phyloP scores from a whole-genome alignment of 2,113 vertebrate genomes.

The Entelurus aequoreus region DNA sequence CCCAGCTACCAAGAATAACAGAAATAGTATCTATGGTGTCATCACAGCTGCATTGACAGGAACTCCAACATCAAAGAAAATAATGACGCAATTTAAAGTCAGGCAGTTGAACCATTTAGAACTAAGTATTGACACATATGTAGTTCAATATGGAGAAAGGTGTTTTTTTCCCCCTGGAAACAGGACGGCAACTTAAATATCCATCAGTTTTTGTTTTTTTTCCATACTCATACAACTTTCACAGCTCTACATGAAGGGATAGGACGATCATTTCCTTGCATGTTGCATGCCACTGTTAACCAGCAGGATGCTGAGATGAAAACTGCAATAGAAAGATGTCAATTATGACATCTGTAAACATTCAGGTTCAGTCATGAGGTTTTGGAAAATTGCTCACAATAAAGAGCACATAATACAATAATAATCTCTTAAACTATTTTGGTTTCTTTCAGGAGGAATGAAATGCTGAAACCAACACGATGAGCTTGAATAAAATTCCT shows the following conservation, averaged over 20 bases:
- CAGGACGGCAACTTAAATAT: neutral
- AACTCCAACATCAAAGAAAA: neutral
- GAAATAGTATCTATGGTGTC: conserved; percentile 13
- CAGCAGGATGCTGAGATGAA: conserved; percentile 23
- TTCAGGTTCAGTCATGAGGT: conserved; percentile 30
- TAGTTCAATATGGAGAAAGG: too few species aligned
- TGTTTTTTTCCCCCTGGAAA: neutral
- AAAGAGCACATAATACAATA: neutral
- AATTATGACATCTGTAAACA: conserved; percentile 19
- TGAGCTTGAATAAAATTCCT: neutral
- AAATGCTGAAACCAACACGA: neutral
- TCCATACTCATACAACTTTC: neutral
- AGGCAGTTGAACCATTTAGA: neutral
- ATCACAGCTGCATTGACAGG: conserved; percentile 4
- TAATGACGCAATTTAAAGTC: neutral
- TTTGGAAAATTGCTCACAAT: conserved; percentile 12
- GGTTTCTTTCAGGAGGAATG: too few species aligned
- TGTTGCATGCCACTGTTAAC: conserved; percentile 11
- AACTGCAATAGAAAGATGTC: neutral
- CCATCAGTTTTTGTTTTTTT: too few species aligned
- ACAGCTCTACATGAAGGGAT: neutral
- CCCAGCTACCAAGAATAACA: conserved; percentile 4
- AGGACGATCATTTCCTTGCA: neutral
- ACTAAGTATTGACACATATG: neutral
- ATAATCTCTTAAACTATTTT: too few species aligned